These are phyloP conservation scores for Catalaphyllia jardinei DNA, from an alignment of 64 coral and sea anemone species.

Conservation along the genomic window DNA sequence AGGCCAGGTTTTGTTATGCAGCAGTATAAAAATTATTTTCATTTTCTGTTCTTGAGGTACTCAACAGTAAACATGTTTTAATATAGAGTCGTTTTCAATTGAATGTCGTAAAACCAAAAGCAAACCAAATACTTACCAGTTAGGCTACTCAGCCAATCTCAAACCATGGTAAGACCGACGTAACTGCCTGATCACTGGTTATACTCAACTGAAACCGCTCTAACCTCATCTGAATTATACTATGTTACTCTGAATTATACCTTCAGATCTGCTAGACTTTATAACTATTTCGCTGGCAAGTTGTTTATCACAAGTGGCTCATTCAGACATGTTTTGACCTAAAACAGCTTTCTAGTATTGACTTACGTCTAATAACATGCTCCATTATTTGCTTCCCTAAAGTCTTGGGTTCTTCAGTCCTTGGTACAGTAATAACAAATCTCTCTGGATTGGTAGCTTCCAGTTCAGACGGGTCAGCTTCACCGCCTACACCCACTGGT, in stretches of 20 bases:
- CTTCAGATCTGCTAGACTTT: too few species aligned
- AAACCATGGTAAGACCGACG: too few species aligned
- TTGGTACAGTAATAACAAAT: slow-evolving; percentile 37
- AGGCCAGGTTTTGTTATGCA: neutral
- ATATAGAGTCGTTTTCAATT: too few species aligned
- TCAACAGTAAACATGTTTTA: neutral
- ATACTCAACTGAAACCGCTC: too few species aligned
- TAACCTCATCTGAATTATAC: too few species aligned
- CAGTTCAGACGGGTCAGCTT: slow-evolving; percentile 42
- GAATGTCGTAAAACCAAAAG: too few species aligned
- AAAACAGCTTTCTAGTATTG: neutral
- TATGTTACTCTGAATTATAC: too few species aligned
- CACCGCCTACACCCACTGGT: slow-evolving; percentile 63
- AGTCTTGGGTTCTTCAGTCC: slow-evolving; percentile 21
- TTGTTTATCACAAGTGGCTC: too few species aligned
- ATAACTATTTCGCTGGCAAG: too few species aligned
- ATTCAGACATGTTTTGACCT: neutral
- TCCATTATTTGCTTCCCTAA: slow-evolving; percentile 65
- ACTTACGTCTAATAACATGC: slow-evolving; percentile 60
- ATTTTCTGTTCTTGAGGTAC: neutral
- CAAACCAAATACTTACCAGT: too few species aligned
- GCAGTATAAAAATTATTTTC: neutral
- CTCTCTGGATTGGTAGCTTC: slow-evolving; percentile 38
- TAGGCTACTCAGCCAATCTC: too few species aligned
- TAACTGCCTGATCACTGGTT: too few species aligned